Percentiles rank a stretch among this genome's conserved stretches.
These are phyloP conservation scores for Xyrichtys novacula DNA, from an alignment of 2,797 vertebrate species.

Conservation along the genomic window DNA sequence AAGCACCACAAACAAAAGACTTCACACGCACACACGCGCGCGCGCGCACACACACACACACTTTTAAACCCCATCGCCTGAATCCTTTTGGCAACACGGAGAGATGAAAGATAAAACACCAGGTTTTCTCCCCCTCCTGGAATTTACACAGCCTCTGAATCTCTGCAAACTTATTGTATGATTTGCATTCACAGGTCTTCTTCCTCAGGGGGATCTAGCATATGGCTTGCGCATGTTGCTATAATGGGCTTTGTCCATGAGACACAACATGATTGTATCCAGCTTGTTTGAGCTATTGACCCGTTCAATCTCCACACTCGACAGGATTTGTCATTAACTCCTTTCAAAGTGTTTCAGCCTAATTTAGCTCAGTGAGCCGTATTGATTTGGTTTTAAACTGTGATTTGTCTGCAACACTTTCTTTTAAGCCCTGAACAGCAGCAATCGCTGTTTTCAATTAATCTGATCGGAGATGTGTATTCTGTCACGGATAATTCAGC, in stretches of 20 bases:
- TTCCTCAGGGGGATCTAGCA: conserved; percentile 25
- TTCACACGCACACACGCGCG: not conserved
- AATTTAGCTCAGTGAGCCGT: conserved; percentile 78
- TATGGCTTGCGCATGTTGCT: conserved; percentile 22
- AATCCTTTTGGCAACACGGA: conserved; percentile 29
- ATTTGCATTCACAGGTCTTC: conserved; percentile 50
- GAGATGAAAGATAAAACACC: conserved; percentile 37
- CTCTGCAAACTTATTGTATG: conserved; percentile 44
- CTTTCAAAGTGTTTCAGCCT: conserved; percentile 78
- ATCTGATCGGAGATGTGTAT: conserved; percentile 73
- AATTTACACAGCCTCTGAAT: conserved; percentile 38
- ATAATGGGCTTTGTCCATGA: conserved; percentile 50
- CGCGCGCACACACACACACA: not conserved
- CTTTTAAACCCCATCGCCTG: conserved; percentile 19
- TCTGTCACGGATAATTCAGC: conserved; percentile 70
- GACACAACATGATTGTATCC: conserved; percentile 60
- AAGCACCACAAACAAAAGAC: conserved; percentile 12
- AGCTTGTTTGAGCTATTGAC: conserved; percentile 76
- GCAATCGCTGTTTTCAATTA: conserved; percentile 78
- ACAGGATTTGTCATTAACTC: conserved; percentile 78
- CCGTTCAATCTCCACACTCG: conserved; percentile 57
- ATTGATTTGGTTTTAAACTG: conserved; percentile 84
- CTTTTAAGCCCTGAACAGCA: conserved; percentile 67
- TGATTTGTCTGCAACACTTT: conserved; percentile 77
- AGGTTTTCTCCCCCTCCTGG: conserved; percentile 23